Conservation (phyloP, 2,888 invertebrate species). For the Campoletis raptor region DNA sequence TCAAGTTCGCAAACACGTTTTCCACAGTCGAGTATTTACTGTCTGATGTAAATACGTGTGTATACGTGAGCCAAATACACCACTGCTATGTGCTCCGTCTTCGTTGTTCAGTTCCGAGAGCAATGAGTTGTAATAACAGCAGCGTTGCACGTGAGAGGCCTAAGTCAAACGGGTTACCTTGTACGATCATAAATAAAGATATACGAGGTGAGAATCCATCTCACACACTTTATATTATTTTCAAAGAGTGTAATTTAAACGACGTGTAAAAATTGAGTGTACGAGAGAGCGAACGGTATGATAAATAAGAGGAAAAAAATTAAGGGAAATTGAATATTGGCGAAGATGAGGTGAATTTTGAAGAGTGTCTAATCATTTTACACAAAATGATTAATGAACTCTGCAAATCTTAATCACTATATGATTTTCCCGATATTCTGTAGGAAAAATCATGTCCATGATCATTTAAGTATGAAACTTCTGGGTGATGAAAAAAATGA, state of each 20-base stretch:
- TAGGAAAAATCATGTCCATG: background rate
- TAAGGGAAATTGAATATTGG: constrained; percentile 19
- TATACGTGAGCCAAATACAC: constrained; percentile 4
- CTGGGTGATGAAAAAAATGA: background rate
- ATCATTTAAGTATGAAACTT: background rate
- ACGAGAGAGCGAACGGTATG: background rate
- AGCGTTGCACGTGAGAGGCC: constrained; percentile 46
- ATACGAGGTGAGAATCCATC: constrained; percentile 50
- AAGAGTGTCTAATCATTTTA: constrained; percentile 5
- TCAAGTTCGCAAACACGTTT: constrained; percentile 63
- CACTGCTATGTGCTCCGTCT: constrained; percentile 29
- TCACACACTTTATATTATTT: constrained; percentile 25
- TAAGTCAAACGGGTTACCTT: constrained; percentile 51
- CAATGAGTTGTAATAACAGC: constrained; percentile 58
- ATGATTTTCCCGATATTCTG: constrained; percentile 2
- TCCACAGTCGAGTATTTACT: constrained; percentile 4
- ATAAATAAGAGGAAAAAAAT: constrained; percentile 15
- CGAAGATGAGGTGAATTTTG: constrained; percentile 7
- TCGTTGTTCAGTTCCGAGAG: constrained; percentile 24
- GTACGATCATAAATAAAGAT: constrained; percentile 58
- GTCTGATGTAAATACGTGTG: background rate
- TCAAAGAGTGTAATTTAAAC: constrained; percentile 20
- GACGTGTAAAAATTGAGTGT: background rate
- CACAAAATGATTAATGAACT: constrained; percentile 18
- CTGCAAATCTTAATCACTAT: constrained; percentile 24